Evolutionary conservation across 37 sponge, comb jelly and placozoan species (phyloP), one percentile per base, ranked within the genome.

Genomic region (Spongilla lacustris): DNA sequence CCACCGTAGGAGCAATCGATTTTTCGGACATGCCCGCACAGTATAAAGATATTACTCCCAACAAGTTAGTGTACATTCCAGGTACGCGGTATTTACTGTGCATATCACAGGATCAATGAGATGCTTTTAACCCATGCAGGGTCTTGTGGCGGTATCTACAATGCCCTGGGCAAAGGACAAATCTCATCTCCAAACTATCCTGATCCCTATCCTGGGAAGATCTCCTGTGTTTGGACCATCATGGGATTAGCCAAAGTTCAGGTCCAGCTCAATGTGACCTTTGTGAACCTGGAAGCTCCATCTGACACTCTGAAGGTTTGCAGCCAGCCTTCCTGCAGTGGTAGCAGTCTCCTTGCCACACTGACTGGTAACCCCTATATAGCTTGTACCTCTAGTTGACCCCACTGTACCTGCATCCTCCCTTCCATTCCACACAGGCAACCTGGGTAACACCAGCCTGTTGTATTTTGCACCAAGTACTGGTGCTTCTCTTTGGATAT

Each of bases 111-210:
- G 27, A 41, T 41, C 41, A 41, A 6, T 41, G 19, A 19, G 12
- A 19, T 58, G 0, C 29, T 27, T 29, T 27, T 4, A 4, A 32
- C 3, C n/a, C n/a, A n/a, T 78, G 12, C 66, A 90, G 90, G 86
- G 11, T 85, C 76, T 24, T 90, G 90, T 85, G 90, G 90, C 8
- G 77, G 81, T 3, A 46, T 9, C n/a, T 31, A 6, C 58, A 81
- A 29, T 58, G n/a, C 50, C 6, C 49, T 27, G 23, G 80, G 80
- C 27, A 27, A 30, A 26, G 73, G 29, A n/a, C 30, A 2, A 0
- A 23, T 90, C 69, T 48, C 73, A 5, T 84, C 90, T 4, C 90
- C 90, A 36, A 76, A 74, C 69, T 85, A 31, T 37, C 90, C 90
- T 3, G 6, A 69, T 0, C 28, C 50, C 10, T 90, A 90, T 50